Evolutionary conservation across 2,888 invertebrate species (phyloP).

Genomic region (Trilocha varians): DNA sequence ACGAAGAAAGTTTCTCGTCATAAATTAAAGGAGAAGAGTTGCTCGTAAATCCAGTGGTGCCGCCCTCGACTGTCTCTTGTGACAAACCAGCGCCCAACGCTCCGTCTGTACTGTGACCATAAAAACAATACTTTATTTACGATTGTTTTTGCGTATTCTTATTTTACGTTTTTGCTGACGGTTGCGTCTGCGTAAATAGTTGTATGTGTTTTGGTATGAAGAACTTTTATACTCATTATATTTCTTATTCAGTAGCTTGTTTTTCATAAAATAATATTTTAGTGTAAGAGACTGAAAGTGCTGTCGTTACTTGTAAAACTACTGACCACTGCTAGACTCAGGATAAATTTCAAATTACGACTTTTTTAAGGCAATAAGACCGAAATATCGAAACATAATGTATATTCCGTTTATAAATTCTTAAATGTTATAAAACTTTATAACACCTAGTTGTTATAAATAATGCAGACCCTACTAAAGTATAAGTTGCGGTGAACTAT

Average conservation of each 20-base stretch:
- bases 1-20: slow-evolving; percentile 37
- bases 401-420: too few species aligned
- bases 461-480: neutral
- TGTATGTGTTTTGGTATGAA: too few species aligned
- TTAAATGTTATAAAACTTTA: neutral
- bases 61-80: slow-evolving; percentile 24
- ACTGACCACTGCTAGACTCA: too few species aligned
- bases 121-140: neutral
- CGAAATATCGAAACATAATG: too few species aligned
- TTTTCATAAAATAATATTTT: too few species aligned
- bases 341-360: too few species aligned
- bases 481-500: slow-evolving; percentile 13
- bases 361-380: too few species aligned
- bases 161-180: neutral
- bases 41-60: slow-evolving; percentile 31
- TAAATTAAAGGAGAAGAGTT: slow-evolving; percentile 41
- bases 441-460: neutral
- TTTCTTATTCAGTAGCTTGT: too few species aligned
- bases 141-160: too few species aligned
- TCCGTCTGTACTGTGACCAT: slow-evolving; percentile 23
- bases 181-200: neutral
- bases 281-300: too few species aligned
- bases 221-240: too few species aligned
- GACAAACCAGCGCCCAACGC: slow-evolving; percentile 25
- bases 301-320: too few species aligned